These are phyloP conservation scores for Takifugu bimaculatus DNA, from an alignment of 2,113 vertebrate species.

Conservation along the genomic window DNA sequence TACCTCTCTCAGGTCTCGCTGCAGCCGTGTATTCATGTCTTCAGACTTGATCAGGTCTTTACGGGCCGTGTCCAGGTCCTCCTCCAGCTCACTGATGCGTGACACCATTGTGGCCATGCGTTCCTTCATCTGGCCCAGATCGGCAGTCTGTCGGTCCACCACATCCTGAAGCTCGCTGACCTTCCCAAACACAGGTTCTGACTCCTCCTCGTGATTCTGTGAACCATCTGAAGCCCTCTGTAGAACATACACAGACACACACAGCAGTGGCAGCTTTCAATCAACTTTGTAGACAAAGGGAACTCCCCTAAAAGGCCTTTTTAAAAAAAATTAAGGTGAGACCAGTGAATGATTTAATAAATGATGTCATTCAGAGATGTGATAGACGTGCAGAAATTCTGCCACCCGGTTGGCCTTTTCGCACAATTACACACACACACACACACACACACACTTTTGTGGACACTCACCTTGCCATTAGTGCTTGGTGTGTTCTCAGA, in stretches of 20 bases:
- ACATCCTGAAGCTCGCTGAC: conserved; percentile 89
- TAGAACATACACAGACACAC: conserved; percentile 1
- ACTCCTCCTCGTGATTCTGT: conserved; percentile 83
- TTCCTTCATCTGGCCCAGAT: conserved; percentile 93
- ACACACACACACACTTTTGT: not conserved
- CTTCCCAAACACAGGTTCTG: conserved; percentile 62
- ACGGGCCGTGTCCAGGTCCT: conserved; percentile 92
- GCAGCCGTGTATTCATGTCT: conserved; percentile 87
- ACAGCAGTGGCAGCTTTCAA: not conserved
- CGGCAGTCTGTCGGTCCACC: conserved; percentile 85
- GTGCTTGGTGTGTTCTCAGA: conserved; percentile 81
- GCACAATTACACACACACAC: not conserved
- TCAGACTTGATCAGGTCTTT: conserved; percentile 96
- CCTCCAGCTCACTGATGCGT: conserved; percentile 89
- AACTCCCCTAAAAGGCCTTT: not conserved
- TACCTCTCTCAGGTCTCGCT: conserved; percentile 93
- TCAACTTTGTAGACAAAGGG: too few relatives aligned
- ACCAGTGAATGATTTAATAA: too few relatives aligned
- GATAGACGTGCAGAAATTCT: too few relatives aligned
- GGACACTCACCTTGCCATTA: conserved; percentile 85
- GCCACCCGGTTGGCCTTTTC: too few relatives aligned
- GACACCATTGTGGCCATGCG: conserved; percentile 83
- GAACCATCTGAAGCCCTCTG: conserved; percentile 89
- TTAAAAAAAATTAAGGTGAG: too few relatives aligned
- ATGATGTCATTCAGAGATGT: too few relatives aligned